phyloP scores from a whole-genome alignment of 2,888 invertebrate genomes.

The Dione vanillae region DNA sequence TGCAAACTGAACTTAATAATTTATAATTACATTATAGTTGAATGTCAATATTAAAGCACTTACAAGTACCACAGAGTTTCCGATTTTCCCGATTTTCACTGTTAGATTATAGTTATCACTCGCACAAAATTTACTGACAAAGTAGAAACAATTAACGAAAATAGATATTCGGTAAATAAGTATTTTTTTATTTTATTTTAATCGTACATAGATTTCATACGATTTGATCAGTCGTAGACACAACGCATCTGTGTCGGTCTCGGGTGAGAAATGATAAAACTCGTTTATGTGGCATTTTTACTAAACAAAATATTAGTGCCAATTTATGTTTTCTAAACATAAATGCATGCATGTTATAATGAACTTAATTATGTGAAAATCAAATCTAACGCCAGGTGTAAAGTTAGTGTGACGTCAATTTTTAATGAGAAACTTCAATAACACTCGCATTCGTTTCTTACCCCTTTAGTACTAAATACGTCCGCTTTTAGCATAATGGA shows the following conservation, averaged over 20 bases:
- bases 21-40: too few species aligned
- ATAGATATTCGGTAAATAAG: too few species aligned
- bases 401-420: slow-evolving; percentile 35
- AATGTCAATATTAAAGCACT: too few species aligned
- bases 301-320: neutral
- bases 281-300: neutral
- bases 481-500: neutral
- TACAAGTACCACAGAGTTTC: too few species aligned
- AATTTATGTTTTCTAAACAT: slow-evolving; percentile 1
- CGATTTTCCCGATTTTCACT: too few species aligned
- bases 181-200: too few species aligned
- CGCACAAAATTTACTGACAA: too few species aligned
- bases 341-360: slow-evolving; percentile 29
- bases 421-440: slow-evolving; percentile 25
- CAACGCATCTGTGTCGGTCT: neutral
- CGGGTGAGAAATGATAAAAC: neutral
- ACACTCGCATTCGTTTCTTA: slow-evolving; percentile 18
- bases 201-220: too few species aligned
- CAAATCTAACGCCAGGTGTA: slow-evolving; percentile 25
- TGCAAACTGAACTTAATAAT: too few species aligned
- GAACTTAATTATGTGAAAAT: slow-evolving; percentile 41
- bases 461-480: slow-evolving; percentile 5
- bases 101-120: too few species aligned
- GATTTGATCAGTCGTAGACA: too few species aligned
- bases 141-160: too few species aligned